Conservation (phyloP, 2,113 vertebrate genomes). For the Canis aureus region DNA sequence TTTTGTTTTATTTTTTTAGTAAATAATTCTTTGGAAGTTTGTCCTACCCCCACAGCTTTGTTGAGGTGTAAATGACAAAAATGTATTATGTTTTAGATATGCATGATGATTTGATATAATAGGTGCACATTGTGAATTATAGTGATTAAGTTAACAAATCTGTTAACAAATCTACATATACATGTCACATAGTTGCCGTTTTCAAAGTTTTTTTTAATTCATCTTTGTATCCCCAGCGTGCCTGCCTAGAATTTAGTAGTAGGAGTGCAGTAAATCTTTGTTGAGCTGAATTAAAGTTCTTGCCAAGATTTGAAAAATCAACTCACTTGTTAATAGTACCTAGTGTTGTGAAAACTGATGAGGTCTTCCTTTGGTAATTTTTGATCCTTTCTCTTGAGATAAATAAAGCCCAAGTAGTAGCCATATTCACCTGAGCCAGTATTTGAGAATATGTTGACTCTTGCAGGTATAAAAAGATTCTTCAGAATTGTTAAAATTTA, state of each 20-base stretch:
- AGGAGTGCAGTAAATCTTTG: background rate
- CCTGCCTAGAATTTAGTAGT: background rate
- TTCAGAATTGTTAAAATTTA: background rate
- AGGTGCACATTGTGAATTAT: background rate
- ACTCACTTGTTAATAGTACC: background rate
- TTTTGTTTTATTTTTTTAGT: conserved; percentile 46
- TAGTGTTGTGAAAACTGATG: conserved; percentile 21
- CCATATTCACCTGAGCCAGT: background rate
- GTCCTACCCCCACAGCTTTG: background rate
- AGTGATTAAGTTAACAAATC: background rate
- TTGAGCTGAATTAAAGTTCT: background rate
- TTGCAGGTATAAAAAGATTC: background rate
- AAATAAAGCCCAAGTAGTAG: conserved; percentile 7
- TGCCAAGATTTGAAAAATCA: conserved; percentile 5
- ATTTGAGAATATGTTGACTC: conserved; percentile 19
- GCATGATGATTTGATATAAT: background rate
- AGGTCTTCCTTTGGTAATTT: conserved; percentile 15
- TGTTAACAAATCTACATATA: background rate
- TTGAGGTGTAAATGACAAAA: conserved; percentile 4
- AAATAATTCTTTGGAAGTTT: conserved; percentile 19
- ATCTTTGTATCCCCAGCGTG: background rate
- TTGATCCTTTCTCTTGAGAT: background rate
- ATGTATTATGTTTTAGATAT: background rate
- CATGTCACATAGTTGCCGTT: background rate
- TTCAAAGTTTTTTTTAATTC: conserved; percentile 37